Percentiles rank a stretch among this genome's conserved stretches.
phyloP scores from a whole-genome alignment of 2,113 vertebrate genomes.

The Zootoca vivipara region DNA sequence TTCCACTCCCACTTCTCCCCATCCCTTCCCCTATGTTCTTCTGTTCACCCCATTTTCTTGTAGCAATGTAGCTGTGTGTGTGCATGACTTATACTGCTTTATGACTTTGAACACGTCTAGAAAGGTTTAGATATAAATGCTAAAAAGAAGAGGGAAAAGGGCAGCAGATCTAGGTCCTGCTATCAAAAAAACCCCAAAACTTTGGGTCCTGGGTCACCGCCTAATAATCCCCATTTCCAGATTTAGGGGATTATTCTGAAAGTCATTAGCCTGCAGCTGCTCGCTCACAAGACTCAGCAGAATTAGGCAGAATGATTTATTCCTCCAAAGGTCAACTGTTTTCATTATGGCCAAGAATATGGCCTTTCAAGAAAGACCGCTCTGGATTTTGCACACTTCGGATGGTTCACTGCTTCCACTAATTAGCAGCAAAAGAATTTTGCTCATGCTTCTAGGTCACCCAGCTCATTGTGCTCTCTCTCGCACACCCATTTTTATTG shows the following conservation, averaged over 20 bases:
- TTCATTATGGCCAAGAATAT: not conserved
- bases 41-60: not conserved
- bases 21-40: not conserved
- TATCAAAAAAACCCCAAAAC: too few relatives aligned
- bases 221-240: not conserved
- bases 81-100: not conserved
- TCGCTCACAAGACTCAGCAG: conserved; percentile 17
- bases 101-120: not conserved
- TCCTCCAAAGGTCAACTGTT: not conserved
- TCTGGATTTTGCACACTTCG: not conserved
- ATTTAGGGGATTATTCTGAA: not conserved
- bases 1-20: not conserved
- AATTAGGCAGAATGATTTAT: rapidly evolving
- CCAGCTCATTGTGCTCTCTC: not conserved
- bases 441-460: not conserved
- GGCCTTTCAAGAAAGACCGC: not conserved
- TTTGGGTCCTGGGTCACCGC: too few relatives aligned
- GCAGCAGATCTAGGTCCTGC: too few relatives aligned
- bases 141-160: too few relatives aligned
- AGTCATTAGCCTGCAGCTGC: conserved; percentile 16
- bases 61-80: not conserved
- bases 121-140: not conserved
- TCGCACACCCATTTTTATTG: too few relatives aligned
- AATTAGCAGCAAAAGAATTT: not conserved
- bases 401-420: not conserved